Evolutionary conservation across 2,797 vertebrate genomes (phyloP).

Genomic region (Eurystomus glaucurus): DNA sequence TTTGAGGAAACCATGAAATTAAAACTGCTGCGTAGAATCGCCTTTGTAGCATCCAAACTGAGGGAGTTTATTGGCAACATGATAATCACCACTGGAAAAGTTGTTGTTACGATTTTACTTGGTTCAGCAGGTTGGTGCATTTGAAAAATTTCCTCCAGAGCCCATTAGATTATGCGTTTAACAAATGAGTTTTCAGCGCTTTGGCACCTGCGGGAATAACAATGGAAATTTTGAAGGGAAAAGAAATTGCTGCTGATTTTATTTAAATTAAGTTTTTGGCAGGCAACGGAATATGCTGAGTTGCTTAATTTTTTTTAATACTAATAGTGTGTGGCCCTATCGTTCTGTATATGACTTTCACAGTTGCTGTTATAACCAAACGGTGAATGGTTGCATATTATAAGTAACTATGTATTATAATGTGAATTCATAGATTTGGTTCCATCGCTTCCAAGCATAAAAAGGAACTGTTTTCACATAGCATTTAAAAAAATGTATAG

Average conservation of each 20-base stretch:
- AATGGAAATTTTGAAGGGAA: conserved; percentile 45
- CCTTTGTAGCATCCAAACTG: conserved; percentile 89
- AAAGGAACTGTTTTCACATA: background rate
- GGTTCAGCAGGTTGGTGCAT: conserved; percentile 91
- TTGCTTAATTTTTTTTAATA: background rate
- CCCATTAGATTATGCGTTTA: background rate
- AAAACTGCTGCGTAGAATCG: conserved; percentile 90
- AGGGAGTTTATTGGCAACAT: conserved; percentile 97
- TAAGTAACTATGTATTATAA: background rate
- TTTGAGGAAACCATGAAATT: conserved; percentile 91
- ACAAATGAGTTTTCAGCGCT: conserved; percentile 45
- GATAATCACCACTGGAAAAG: conserved; percentile 96
- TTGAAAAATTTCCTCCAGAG: conserved; percentile 28
- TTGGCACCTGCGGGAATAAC: background rate
- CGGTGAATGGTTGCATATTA: background rate
- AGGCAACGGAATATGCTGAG: background rate
- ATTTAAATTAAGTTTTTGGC: conserved; percentile 66
- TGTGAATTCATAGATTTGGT: background rate
- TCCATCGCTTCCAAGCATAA: background rate
- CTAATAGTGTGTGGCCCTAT: background rate
- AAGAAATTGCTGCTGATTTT: conserved; percentile 65
- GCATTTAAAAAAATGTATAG: background rate
- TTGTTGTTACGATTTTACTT: conserved; percentile 95
- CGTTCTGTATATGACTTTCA: background rate
- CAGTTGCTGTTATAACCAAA: background rate